Evolutionary conservation across 2,797 vertebrate genomes (phyloP).

Genomic region (Prunella strophiata): DNA sequence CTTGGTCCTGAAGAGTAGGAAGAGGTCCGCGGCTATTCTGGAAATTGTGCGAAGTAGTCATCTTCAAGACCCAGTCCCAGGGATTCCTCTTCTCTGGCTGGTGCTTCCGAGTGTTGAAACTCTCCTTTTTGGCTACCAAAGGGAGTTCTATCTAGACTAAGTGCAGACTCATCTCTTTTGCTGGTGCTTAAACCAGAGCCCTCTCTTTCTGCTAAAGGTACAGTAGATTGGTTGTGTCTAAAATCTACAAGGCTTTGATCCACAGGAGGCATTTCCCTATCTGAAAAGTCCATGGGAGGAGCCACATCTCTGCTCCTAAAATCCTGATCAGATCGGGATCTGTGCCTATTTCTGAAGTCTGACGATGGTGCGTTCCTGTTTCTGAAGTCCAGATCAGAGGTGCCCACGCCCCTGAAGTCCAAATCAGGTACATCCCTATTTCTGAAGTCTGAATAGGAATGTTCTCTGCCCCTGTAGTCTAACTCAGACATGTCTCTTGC

Average conservation of each 20-base stretch:
- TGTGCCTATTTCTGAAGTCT: constrained; percentile 81
- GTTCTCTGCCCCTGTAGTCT: constrained; percentile 86
- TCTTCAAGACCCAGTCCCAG: constrained; percentile 68
- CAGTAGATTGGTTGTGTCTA: constrained; percentile 68
- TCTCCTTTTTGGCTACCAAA: constrained; percentile 75
- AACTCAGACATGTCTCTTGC: constrained; percentile 76
- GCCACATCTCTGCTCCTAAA: constrained; percentile 83
- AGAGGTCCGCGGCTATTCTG: constrained; percentile 70
- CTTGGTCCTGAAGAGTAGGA: constrained; percentile 73
- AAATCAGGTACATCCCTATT: constrained; percentile 83
- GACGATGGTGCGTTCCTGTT: constrained; percentile 77
- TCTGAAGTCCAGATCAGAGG: constrained; percentile 82
- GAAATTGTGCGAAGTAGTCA: constrained; percentile 71
- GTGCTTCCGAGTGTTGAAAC: constrained; percentile 73
- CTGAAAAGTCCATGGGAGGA: constrained; percentile 76
- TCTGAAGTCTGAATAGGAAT: constrained; percentile 87
- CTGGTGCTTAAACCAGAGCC: constrained; percentile 65
- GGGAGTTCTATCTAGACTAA: constrained; percentile 66
- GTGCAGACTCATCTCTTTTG: constrained; percentile 72
- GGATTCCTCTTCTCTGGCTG: constrained; percentile 73
- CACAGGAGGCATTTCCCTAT: constrained; percentile 79
- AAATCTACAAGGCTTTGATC: constrained; percentile 78
- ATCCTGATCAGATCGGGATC: constrained; percentile 81
- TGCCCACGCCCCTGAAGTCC: constrained; percentile 85
- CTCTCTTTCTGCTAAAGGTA: constrained; percentile 72